Percentiles rank a stretch among this genome's conserved stretches.
Evolutionary conservation across 2,113 vertebrate species (phyloP).

Genomic region (Sphaerodactylus townsendi): DNA sequence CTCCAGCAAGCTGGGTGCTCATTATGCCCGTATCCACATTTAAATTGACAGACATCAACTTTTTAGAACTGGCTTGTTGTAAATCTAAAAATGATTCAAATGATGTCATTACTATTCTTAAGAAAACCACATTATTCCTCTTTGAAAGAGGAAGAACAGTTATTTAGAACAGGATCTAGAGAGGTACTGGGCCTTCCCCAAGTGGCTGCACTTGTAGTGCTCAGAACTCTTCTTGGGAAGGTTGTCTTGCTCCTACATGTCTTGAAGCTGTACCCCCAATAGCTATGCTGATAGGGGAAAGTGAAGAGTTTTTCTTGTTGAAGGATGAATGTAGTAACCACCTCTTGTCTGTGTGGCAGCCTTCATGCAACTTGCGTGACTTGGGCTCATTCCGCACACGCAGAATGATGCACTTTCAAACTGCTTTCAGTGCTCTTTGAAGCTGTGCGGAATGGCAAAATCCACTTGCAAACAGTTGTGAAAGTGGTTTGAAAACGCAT

Average conservation of each 20-base stretch:
- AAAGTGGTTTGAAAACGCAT: no score
- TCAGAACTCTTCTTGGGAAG: neutral
- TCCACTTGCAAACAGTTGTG: no score
- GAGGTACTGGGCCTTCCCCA: neutral
- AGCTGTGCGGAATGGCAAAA: no score
- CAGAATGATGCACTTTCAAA: no score
- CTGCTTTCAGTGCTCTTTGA: no score
- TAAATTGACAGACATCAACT: neutral
- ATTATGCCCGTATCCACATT: no score
- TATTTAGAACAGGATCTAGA: neutral
- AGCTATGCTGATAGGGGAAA: neutral
- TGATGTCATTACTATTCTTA: neutral
- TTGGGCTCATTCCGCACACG: no score
- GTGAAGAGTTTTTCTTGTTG: neutral
- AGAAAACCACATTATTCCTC: slow-evolving; percentile 10
- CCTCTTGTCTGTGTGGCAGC: neutral
- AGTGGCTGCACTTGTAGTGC: neutral
- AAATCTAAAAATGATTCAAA: neutral
- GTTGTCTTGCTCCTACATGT: neutral
- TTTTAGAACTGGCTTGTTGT: neutral
- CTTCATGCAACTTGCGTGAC: no score
- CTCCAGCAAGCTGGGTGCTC: no score
- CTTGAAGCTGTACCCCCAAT: neutral
- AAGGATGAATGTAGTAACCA: neutral
- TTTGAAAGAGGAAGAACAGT: slow-evolving; percentile 12